Conservation (phyloP, 2,113 vertebrate genomes). For the Emydocephalus ijimae region DNA sequence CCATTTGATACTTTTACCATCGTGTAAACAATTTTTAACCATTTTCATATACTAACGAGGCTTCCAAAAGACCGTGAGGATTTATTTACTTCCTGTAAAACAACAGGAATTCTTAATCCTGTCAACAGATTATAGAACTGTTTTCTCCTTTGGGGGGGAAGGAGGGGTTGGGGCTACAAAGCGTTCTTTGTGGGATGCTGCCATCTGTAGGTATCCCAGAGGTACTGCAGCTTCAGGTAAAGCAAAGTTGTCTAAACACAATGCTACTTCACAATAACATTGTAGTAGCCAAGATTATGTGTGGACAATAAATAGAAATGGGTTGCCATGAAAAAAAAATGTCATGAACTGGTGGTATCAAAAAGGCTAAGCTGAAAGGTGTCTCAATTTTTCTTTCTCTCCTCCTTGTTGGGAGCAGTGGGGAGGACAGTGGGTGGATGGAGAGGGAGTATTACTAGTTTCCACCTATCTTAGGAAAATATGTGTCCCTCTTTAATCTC, state of each 20-base stretch:
- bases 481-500: not conserved
- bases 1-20: constrained; percentile 45
- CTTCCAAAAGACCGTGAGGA: constrained; percentile 52
- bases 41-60: constrained; percentile 50
- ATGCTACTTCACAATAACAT: not conserved
- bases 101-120: constrained; percentile 60
- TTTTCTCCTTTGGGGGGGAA: not conserved
- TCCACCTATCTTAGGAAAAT: not conserved
- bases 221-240: constrained; percentile 4
- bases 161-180: rapidly evolving
- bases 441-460: not conserved
- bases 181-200: constrained; percentile 88
- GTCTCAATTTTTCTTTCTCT: not conserved
- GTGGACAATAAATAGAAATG: constrained; percentile 42
- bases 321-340: constrained; percentile 8
- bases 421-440: not conserved
- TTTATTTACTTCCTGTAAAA: constrained; percentile 64
- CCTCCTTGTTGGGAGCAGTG: not conserved
- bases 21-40: constrained; percentile 53
- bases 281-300: constrained; percentile 22
- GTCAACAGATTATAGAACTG: constrained; percentile 40
- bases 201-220: constrained; percentile 81
- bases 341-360: constrained; percentile 22
- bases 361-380: not conserved
- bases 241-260: not conserved